Evolutionary conservation across 2,113 vertebrate species (phyloP), one percentile per base, ranked within the genome.

Genomic region (Bubalus kerabau): DNA sequence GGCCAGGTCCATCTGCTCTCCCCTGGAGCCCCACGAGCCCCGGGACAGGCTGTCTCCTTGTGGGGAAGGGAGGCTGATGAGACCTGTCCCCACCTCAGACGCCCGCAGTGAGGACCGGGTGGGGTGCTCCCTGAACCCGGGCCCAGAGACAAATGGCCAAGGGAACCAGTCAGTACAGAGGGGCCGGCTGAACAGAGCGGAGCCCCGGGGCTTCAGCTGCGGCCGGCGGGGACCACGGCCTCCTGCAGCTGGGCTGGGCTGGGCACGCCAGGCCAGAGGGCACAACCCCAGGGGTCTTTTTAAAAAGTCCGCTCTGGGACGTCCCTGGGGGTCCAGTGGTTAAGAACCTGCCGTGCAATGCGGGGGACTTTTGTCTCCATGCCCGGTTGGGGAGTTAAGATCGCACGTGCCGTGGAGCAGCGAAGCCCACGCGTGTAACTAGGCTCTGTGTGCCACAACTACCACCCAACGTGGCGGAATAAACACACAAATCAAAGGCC

Each of bases 401-500:
- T 19, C 64, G 3, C 62, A 19, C 16, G 7, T n/a, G 15, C 62
- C 16, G 4, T 2, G 32, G 7, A 40, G n/a, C n/a, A 23, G n/a
- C 5, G 1, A 74, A 23, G n/a, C 36, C n/a, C 17, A 23, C 0
- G 5, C 2, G 1, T 23, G 67, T 16, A 36, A 6, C 67, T 36
- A 40, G 64, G 11, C 5, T 74, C 19, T 74, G n/a, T 1, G 11
- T 0, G 19, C 16, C 17, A 1, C 32, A 21, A 2, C 32, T 10
- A 4, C 8, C 64, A 2, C 17, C 64, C 32, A 4, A 10, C 64
- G 5, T 8, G 8, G 64, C 4, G 1, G 16, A 19, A 36, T 10
- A 36, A 67, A 36, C 64, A 8, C 62, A 5, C 16, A 9, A n/a
- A 5, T 67, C 16, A 67, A 76, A 89, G 54, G n/a, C 11, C 30